Evolutionary conservation across 2,113 vertebrate genomes (phyloP), one percentile per base, ranked within the genome.

Genomic region (Sphaerodactylus townsendi): DNA sequence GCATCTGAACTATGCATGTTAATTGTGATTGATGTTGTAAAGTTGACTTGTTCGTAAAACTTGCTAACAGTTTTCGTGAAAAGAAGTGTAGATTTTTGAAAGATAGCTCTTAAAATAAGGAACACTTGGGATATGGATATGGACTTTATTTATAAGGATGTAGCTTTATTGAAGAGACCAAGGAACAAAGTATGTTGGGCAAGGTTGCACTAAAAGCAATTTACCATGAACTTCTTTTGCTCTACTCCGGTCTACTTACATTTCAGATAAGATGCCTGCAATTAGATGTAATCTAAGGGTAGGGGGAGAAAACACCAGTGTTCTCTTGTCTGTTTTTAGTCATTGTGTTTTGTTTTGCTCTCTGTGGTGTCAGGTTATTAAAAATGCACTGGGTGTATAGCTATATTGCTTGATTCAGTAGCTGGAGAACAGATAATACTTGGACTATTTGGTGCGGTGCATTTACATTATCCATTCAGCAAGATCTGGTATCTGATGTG

Each of bases 291-390:
- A 91, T 89, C 92, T 87, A 13, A 62, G 33, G 33, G n/a, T 28
- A 50, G 48, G n/a, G 25, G 19, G 33, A 13, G 5, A 14, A 89
- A 92, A 93, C 93, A 93, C 92, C 90, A 90, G 66, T 91, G 85
- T 93, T 93, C 85, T 85, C 88, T 88, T 90, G 85, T 89, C 87
- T 87, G 89, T 86, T 90, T 59, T 86, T 89, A 0, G 1, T 84
- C 89, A 91, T 84, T 95, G 90, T 92, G 88, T 86, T 92, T 85
- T 70, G 69, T 88, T 90, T 62, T 79, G 90, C 85, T 89, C 72
- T 92, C 92, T 93, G 92, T 90, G 89, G 90, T 89, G 81, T 92
- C 90, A 87, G 79, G 88, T 93, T 93, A 95, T 93, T 94, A 93
- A 93, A 94, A 92, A 93, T 87, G 85, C 86, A 89, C 93, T 86